phyloP scores from a whole-genome alignment of 2,797 vertebrate species.

The Acanthis flammea region DNA sequence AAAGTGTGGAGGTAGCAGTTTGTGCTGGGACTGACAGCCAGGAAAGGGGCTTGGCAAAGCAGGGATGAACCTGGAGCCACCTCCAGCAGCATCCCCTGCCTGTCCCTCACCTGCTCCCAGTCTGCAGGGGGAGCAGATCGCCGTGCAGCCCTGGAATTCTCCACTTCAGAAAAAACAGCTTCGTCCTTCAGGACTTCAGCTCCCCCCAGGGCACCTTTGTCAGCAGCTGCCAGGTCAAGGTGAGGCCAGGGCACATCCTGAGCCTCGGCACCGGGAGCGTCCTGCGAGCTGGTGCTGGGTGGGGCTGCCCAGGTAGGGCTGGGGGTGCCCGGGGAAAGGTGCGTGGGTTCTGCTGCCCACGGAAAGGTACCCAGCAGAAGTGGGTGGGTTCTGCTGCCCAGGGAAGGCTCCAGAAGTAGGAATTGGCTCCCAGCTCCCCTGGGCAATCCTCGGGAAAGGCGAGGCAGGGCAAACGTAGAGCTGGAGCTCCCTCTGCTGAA shows the following conservation, averaged over 20 bases:
- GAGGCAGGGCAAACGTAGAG: accelerated
- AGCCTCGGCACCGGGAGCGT: slow-evolving; percentile 70
- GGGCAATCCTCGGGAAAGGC: accelerated
- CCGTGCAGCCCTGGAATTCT: slow-evolving; percentile 75
- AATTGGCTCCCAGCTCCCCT: neutral
- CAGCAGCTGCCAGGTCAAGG: slow-evolving; percentile 77
- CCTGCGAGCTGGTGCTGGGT: slow-evolving; percentile 70
- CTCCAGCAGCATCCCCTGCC: neutral
- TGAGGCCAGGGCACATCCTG: slow-evolving; percentile 73
- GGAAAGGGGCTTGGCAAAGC: neutral
- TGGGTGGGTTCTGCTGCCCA: neutral
- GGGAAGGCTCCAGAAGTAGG: neutral
- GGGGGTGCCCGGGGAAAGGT: neutral
- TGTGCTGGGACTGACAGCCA: accelerated
- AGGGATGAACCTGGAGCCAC: neutral
- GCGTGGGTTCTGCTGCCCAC: neutral
- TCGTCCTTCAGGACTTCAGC: slow-evolving; percentile 78
- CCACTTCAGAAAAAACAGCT: slow-evolving; percentile 50
- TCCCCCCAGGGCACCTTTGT: slow-evolving; percentile 76
- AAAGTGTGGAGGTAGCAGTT: neutral
- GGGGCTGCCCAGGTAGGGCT: neutral
- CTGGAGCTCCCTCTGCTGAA: slow-evolving; percentile 44
- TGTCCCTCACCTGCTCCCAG: slow-evolving; percentile 11
- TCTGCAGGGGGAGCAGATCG: slow-evolving; percentile 73
- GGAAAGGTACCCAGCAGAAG: neutral